These are phyloP conservation scores for Xanthorhoe spadicearia DNA, from an alignment of 2,888 invertebrate genomes.

Conservation along the genomic window DNA sequence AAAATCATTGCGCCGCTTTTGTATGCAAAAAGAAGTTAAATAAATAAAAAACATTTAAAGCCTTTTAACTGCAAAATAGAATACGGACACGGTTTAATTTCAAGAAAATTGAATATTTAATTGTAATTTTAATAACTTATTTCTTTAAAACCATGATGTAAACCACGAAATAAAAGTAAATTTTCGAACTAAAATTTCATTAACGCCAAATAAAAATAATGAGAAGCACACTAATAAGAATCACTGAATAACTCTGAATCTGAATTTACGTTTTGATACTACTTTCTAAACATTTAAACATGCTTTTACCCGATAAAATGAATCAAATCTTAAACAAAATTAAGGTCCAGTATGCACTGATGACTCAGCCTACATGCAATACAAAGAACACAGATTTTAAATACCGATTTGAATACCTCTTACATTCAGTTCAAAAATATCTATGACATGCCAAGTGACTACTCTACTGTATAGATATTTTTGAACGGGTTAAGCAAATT, in stretches of 20 bases:
- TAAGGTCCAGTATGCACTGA: conserved; percentile 62
- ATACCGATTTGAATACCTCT: conserved; percentile 58
- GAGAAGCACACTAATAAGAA: conserved; percentile 42
- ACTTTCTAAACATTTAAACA: conserved; percentile 61
- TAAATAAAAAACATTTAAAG: conserved; percentile 22
- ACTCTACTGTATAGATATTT: conserved; percentile 58
- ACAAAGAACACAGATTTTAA: conserved; percentile 63
- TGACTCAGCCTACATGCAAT: conserved; percentile 77
- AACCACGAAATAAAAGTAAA: neutral
- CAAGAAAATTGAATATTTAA: too few species aligned
- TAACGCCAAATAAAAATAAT: conserved; percentile 38
- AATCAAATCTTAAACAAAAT: conserved; percentile 35
- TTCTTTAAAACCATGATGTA: too few species aligned
- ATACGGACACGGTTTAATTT: neutral
- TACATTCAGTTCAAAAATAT: conserved; percentile 65
- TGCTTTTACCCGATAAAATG: conserved; percentile 51
- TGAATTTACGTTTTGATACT: conserved; percentile 43
- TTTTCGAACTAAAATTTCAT: conserved; percentile 5
- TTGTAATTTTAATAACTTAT: neutral
- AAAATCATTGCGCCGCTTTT: conserved; percentile 4
- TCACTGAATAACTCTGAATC: conserved; percentile 14
- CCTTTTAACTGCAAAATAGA: conserved; percentile 3
- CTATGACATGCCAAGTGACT: conserved; percentile 46
- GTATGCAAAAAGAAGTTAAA: conserved; percentile 1
- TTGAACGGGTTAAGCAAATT: conserved; percentile 56